Evolutionary conservation across 2,888 invertebrate species (phyloP).

Genomic region (Cataglyphis livida): DNA sequence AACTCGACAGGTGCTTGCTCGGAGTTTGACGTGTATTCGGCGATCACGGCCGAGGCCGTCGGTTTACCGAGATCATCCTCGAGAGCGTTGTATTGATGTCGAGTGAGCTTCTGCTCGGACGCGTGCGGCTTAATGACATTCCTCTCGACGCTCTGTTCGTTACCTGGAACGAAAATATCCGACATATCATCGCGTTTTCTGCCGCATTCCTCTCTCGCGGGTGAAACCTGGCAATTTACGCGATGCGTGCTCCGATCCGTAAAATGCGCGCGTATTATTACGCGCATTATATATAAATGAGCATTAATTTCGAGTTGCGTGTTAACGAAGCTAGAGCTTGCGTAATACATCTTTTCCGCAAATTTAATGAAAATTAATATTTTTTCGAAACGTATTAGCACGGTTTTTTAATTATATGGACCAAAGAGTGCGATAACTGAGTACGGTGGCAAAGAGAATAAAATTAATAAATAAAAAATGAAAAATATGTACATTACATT

Average conservation of each 20-base stretch:
- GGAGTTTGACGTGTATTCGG: neutral
- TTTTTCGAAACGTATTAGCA: neutral
- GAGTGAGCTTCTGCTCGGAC: conserved; percentile 40
- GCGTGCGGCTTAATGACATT: neutral
- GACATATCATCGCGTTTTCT: conserved; percentile 8
- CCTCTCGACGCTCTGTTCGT: conserved; percentile 55
- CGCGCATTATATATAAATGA: conserved; percentile 2
- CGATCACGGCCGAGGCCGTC: neutral
- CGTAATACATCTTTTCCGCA: neutral
- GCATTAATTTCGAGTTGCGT: neutral
- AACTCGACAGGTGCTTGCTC: neutral
- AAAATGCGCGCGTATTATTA: conserved; percentile 21
- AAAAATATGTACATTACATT: neutral
- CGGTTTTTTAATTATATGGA: neutral
- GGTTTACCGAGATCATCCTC: conserved; percentile 54
- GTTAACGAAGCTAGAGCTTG: conserved; percentile 19
- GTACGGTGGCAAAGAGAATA: neutral
- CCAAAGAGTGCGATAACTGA: neutral
- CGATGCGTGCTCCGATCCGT: conserved; percentile 20
- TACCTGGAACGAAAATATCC: conserved; percentile 45
- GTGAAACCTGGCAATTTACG: conserved; percentile 44
- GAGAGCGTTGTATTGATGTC: conserved; percentile 57
- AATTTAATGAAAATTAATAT: conserved; percentile 31
- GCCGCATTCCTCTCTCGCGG: neutral
- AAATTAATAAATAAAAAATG: neutral